A percentile compares a stretch with the other conserved stretches of the same genome.
phyloP scores from a whole-genome alignment of 2,797 vertebrate species.

The Lates japonicus region DNA sequence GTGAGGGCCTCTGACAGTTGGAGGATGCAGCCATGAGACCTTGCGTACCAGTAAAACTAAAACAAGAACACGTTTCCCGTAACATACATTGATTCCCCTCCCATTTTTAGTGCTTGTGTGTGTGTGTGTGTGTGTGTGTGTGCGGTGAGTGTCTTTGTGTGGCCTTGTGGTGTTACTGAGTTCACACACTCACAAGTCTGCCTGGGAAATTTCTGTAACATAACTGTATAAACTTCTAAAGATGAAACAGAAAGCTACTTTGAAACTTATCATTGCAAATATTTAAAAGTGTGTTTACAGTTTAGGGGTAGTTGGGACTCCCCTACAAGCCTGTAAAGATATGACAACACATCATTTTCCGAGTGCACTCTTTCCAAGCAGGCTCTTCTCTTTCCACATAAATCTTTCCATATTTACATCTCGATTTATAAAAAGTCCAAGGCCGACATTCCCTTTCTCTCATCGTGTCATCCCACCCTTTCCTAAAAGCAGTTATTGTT shows the following conservation, averaged over 20 bases:
- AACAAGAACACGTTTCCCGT: constrained; percentile 82
- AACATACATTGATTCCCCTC: constrained; percentile 80
- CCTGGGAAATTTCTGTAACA: constrained; percentile 62
- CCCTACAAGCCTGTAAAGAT: constrained; percentile 56
- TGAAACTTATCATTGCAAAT: constrained; percentile 65
- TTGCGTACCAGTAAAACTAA: constrained; percentile 76
- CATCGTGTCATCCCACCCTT: constrained; percentile 78
- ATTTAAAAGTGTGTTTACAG: constrained; percentile 68
- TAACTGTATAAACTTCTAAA: constrained; percentile 52
- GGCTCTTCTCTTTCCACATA: constrained; percentile 68
- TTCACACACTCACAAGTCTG: constrained; percentile 59
- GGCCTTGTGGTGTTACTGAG: constrained; percentile 71
- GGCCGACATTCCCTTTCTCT: constrained; percentile 73
- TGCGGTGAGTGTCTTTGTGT: constrained; percentile 55
- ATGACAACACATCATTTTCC: constrained; percentile 69
- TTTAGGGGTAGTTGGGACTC: constrained; percentile 38
- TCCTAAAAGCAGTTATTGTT: constrained; percentile 79
- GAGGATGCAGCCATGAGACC: constrained; percentile 76
- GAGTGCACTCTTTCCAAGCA: constrained; percentile 59
- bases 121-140: constrained; percentile 45
- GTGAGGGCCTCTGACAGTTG: constrained; percentile 70
- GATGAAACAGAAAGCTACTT: constrained; percentile 69
- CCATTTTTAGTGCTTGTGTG: constrained; percentile 64
- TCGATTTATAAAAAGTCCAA: constrained; percentile 75
- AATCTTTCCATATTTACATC: constrained; percentile 80